These are phyloP conservation scores for Thalassophryne amazonica DNA, from an alignment of 2,797 vertebrate genomes.

Conservation along the genomic window DNA sequence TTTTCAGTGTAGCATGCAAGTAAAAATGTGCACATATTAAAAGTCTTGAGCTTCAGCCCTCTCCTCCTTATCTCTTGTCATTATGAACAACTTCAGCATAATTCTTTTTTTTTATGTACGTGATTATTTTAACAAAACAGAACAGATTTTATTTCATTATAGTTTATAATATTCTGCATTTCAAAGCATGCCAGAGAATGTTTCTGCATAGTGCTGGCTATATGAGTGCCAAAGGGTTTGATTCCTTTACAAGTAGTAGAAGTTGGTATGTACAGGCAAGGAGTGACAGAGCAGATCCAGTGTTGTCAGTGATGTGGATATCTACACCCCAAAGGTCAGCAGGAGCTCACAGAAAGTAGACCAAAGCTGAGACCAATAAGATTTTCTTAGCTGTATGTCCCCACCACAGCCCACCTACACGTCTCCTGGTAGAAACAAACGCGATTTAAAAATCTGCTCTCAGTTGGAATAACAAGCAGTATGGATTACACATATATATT, in stretches of 20 bases:
- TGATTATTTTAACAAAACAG: slow-evolving; percentile 63
- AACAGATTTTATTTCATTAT: slow-evolving; percentile 66
- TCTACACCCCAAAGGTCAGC: slow-evolving; percentile 58
- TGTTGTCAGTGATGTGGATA: slow-evolving; percentile 66
- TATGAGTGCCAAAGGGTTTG: slow-evolving; percentile 71
- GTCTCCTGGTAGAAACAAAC: slow-evolving; percentile 2
- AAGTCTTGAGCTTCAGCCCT: slow-evolving; percentile 47
- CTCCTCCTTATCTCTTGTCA: slow-evolving; percentile 35
- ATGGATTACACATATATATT: slow-evolving; percentile 45
- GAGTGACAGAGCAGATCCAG: slow-evolving; percentile 68
- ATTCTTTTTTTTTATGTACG: slow-evolving; percentile 32
- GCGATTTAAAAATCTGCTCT: slow-evolving; percentile 20
- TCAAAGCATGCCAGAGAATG: slow-evolving; percentile 83
- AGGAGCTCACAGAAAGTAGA: slow-evolving; percentile 50
- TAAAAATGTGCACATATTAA: slow-evolving; percentile 72
- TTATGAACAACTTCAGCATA: slow-evolving; percentile 40
- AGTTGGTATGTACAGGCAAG: slow-evolving; percentile 74
- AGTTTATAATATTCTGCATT: slow-evolving; percentile 81
- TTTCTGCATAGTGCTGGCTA: slow-evolving; percentile 86
- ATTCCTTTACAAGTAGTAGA: slow-evolving; percentile 71
- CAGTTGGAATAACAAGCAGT: slow-evolving; percentile 45
- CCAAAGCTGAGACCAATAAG: slow-evolving; percentile 57
- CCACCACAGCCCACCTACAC: background rate
- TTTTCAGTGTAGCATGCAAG: slow-evolving; percentile 81
- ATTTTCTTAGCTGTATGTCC: slow-evolving; percentile 35